phyloP scores from a whole-genome alignment of 2,888 invertebrate genomes.

The Fissipunctia ypsillon region DNA sequence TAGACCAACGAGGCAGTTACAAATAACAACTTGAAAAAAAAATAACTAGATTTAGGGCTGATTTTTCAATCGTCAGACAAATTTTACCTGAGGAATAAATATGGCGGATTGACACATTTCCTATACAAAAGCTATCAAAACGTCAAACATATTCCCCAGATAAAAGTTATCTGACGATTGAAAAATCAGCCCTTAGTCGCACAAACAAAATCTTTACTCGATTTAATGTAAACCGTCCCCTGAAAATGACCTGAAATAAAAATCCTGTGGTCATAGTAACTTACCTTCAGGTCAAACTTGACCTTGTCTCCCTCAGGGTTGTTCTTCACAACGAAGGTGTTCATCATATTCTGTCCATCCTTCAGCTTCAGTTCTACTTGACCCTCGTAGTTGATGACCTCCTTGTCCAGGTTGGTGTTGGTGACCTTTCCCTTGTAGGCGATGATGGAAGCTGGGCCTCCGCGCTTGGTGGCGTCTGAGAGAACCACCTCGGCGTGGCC shows the following conservation, averaged over 20 bases:
- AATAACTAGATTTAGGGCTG: too few species aligned
- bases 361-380: slow-evolving; percentile 80
- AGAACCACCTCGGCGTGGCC: slow-evolving; percentile 77
- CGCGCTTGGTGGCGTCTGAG: slow-evolving; percentile 82
- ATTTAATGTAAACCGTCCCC: background rate
- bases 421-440: slow-evolving; percentile 79
- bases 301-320: slow-evolving; percentile 76
- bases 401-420: slow-evolving; percentile 78
- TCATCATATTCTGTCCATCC: slow-evolving; percentile 80
- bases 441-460: slow-evolving; percentile 80
- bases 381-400: slow-evolving; percentile 79
- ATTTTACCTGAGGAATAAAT: too few species aligned
- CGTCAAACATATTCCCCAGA: too few species aligned
- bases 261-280: background rate
- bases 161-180: too few species aligned
- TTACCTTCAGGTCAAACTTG: slow-evolving; percentile 81
- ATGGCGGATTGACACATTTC: too few species aligned
- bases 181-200: too few species aligned
- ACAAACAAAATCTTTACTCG: background rate
- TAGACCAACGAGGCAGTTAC: too few species aligned
- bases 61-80: too few species aligned
- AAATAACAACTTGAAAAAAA: background rate
- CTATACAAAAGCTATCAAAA: too few species aligned
- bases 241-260: background rate
- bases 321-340: slow-evolving; percentile 78